Base-by-base conservation (phyloP, 2,113 vertebrate species). In the Pelecanus crispus region DNA sequence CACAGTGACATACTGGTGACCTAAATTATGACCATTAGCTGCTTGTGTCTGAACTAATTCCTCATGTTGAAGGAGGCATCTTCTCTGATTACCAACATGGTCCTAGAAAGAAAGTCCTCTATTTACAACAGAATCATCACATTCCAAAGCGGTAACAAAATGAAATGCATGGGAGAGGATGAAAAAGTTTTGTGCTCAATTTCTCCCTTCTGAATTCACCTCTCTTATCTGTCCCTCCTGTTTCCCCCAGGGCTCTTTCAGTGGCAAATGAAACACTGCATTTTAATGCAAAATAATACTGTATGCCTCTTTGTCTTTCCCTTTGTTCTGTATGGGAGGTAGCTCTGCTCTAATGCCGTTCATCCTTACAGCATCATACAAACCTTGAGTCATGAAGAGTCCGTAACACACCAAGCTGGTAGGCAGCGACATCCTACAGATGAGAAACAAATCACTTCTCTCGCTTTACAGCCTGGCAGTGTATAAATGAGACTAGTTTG, bases 391-490 rank as follows among this genome's bases (percentile, higher is more conserved):
- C 31, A 9, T 4, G 11, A 31, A 15, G 50, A 32, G 16, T 53
- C 9, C 0, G 0, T 31, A 19, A 25, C 11, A 8, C 22, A 16
- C 11, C 8, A 9, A 9, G 29, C 49, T 38, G 53, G 49, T 26
- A 40, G 53, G 26, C 34, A 79, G 49, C 15, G 52, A 29, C 38
- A 14, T 74, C 31, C 65, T 83, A 11, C 55, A 26, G 67, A 50
- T 4, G 42, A 45, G 68, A 56, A 62, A 58, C 59, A n/a, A 52
- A 63, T 34, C 21, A 6, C 34, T 85, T 34, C 49, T 47, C n/a
- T 36, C 0, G 0, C 32, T 42, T 68, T 36, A 16, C n/a, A 38
- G 53, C 28, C 4, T 29, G 49, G 26, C 61, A 13, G 36, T 9
- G 28, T 77, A 10, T 38, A n/a, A 70, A 24, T 7, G 50, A 38